Evolutionary conservation across 2,113 vertebrate species (phyloP).

Genomic region (Paralichthys olivaceus): DNA sequence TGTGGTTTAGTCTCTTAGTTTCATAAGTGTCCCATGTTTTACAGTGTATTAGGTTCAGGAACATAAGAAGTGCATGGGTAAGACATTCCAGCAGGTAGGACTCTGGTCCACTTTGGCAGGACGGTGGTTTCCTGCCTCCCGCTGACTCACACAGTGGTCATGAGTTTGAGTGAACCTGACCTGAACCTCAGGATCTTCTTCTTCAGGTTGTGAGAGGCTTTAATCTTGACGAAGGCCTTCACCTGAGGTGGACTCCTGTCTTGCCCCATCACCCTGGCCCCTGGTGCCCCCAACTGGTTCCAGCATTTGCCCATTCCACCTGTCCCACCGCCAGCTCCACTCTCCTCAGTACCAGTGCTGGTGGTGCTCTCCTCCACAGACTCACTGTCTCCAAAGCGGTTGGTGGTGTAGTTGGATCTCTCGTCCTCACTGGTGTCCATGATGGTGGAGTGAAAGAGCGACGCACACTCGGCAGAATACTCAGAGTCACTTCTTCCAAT

Average conservation of each 20-base stretch:
- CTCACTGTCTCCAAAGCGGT: constrained; percentile 95
- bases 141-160: constrained; percentile 91
- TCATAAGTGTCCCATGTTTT: no score
- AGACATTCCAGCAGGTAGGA: no score
- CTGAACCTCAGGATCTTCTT: constrained; percentile 95
- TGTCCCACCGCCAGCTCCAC: constrained; percentile 82
- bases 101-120: no score
- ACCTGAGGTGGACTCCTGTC: constrained; percentile 83
- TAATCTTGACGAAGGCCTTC: constrained; percentile 92
- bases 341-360: constrained; percentile 89
- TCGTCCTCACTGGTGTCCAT: constrained; percentile 94
- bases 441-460: constrained; percentile 94
- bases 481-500: constrained; percentile 90
- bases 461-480: constrained; percentile 94
- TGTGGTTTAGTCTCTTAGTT: no score
- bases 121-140: no score
- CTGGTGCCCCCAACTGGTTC: constrained; percentile 83
- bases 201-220: constrained; percentile 96
- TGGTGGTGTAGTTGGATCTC: constrained; percentile 91
- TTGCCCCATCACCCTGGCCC: constrained; percentile 29
- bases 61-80: no score
- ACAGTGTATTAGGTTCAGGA: no score
- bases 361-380: constrained; percentile 87
- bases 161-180: constrained; percentile 93
- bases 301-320: constrained; percentile 62